Base-by-base conservation (phyloP, 2,113 vertebrate species). In the Cyanoliseus patagonus region DNA sequence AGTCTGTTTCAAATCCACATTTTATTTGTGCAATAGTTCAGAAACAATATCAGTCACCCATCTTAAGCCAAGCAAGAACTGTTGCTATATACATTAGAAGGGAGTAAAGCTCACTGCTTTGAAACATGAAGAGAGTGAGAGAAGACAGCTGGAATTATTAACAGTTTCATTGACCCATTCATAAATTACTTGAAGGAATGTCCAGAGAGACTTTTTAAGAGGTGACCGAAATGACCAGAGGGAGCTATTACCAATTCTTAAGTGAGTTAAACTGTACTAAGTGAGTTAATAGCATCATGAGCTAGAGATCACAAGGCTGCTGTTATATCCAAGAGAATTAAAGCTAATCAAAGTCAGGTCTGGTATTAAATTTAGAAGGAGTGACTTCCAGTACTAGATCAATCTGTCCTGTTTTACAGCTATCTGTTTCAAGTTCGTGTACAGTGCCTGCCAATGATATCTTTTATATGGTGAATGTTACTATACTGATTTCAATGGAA, bases 241-340 rank as follows among this genome's bases (percentile, higher is more conserved):
- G 87, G 86, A 94, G 44, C 62, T 83, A 85, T 92, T 90, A 90
- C 6, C 5, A 64, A 25, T 86, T 83, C 68, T 93, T 76, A 63
- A 83, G 67, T 90, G 39, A 86, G 67, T 91, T 91, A 88, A 86
- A 92, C 39, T 88, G 10, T 79, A 75, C 53, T 91, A 82, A 85
- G 46, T 67, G 76, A 68, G 31, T 52, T 92, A 92, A 88, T 69
- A 72, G 57, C 57, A 76, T 90, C 75, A 79, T 27, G 24, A 72
- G 33, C 51, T 86, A 86, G 62, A 62, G 86, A 85, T 73, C 66
- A 76, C 77, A 86, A 37, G 57, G 52, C 52, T 91, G 46, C 67
- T 79, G 28, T 91, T 92, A 57, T 83, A 64, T 86, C 12, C 52
- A 68, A 79, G 28, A 79, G 46, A 86, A 73, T 13, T 62, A 80